These are phyloP conservation scores for Dicaeum eximium DNA, from an alignment of 2,113 vertebrate species.

Conservation along the genomic window DNA sequence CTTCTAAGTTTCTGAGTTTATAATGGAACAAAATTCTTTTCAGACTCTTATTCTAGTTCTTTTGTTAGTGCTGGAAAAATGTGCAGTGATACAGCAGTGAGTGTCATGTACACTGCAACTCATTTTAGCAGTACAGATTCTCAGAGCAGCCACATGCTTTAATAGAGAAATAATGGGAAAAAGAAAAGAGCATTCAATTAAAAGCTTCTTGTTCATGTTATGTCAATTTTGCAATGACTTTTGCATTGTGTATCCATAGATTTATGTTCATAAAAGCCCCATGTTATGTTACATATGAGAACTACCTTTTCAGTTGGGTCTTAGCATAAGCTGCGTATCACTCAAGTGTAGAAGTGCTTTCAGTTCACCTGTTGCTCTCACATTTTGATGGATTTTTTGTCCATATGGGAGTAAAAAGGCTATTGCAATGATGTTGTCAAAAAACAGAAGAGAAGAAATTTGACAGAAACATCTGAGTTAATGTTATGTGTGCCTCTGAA, in stretches of 20 bases:
- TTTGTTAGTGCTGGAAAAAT: neutral
- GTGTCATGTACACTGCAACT: neutral
- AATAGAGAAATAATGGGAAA: neutral
- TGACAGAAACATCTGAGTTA: neutral
- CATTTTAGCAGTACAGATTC: neutral
- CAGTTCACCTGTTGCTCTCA: neutral
- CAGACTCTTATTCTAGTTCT: neutral
- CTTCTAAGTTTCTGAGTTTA: neutral
- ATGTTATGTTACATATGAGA: neutral
- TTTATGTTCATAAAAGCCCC: neutral
- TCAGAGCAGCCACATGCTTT: neutral
- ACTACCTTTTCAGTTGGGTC: neutral
- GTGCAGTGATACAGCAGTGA: neutral
- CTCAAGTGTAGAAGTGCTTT: neutral
- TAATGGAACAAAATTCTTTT: neutral
- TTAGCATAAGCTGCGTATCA: fast-evolving
- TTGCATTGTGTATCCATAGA: neutral
- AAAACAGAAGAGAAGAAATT: neutral
- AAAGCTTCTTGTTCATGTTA: neutral
- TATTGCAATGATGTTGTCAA: neutral
- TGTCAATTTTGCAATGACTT: neutral
- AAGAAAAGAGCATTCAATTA: neutral
- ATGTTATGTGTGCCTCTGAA: neutral
- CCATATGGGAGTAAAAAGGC: neutral
- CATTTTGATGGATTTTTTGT: neutral